These are phyloP conservation scores for Noturus placidus DNA, from an alignment of 2,113 vertebrate species.

Conservation along the genomic window DNA sequence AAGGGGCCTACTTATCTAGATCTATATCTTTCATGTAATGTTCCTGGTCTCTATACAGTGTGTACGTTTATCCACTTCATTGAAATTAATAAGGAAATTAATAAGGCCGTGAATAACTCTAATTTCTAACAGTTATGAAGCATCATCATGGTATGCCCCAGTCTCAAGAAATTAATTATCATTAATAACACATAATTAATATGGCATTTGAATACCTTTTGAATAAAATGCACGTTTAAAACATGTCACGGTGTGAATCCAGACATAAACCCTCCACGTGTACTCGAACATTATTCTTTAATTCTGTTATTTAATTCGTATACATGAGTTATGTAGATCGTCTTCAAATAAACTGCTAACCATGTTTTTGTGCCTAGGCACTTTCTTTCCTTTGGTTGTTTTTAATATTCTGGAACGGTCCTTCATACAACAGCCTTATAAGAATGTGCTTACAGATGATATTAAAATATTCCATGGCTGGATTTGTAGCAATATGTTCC, in stretches of 20 bases:
- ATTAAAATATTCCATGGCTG: constrained; percentile 16
- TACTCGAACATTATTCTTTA: background rate
- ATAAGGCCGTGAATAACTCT: background rate
- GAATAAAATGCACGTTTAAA: background rate
- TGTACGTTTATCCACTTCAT: background rate
- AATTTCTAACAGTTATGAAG: background rate
- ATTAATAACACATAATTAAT: background rate
- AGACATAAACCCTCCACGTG: background rate
- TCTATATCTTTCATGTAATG: background rate
- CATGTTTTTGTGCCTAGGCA: background rate
- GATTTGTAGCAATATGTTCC: constrained; percentile 7
- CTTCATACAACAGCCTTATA: constrained; percentile 3
- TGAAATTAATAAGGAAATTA: background rate
- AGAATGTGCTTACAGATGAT: background rate
- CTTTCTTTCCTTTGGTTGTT: constrained; percentile 7
- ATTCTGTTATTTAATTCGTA: background rate
- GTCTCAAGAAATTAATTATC: background rate
- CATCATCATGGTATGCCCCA: background rate
- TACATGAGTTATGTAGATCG: background rate
- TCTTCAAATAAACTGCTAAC: background rate
- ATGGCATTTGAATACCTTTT: background rate
- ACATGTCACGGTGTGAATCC: background rate
- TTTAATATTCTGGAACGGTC: constrained; percentile 7
- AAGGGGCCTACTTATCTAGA: background rate
- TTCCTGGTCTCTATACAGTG: background rate